A percentile compares a stretch with the other conserved stretches of the same genome.
Conservation (phyloP, 2,888 invertebrate species). For the Elgonia sp. region DNA sequence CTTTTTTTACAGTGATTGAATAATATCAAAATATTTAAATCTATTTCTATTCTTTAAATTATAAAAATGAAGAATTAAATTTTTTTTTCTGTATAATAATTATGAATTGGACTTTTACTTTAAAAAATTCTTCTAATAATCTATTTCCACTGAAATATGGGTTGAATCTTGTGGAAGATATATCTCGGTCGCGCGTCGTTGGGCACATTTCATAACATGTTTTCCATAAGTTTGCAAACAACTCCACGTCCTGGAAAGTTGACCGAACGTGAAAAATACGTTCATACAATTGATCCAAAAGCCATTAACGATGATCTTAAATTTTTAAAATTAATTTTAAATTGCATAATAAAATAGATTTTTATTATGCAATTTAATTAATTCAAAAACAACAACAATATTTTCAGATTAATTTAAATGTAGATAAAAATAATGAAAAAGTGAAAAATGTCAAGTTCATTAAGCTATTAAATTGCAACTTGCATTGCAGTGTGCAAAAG, state of each 20-base stretch:
- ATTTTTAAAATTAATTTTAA: too few species aligned
- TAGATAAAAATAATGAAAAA: background rate
- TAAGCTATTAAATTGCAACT: slow-evolving; percentile 13
- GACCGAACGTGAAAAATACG: slow-evolving; percentile 80
- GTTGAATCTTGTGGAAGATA: slow-evolving; percentile 48
- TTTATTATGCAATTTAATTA: background rate
- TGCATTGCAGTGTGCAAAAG: slow-evolving; percentile 5
- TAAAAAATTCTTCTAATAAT: background rate
- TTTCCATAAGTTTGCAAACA: slow-evolving; percentile 79
- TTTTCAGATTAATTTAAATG: background rate
- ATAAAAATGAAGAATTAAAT: background rate
- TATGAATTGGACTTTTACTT: background rate
- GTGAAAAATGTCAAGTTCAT: background rate
- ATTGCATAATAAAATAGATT: background rate
- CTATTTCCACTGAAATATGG: slow-evolving; percentile 15
- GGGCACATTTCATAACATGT: slow-evolving; percentile 81
- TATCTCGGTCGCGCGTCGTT: slow-evolving; percentile 65
- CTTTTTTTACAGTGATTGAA: too few species aligned
- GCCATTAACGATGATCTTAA: slow-evolving; percentile 15
- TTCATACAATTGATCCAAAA: slow-evolving; percentile 39
- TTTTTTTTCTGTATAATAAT: background rate
- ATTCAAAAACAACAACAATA: background rate
- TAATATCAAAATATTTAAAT: too few species aligned
- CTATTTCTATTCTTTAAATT: too few species aligned
- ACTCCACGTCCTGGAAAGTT: slow-evolving; percentile 81